Base-by-base conservation (phyloP, 2,797 vertebrate species). In the Sebastiscus tertius region DNA sequence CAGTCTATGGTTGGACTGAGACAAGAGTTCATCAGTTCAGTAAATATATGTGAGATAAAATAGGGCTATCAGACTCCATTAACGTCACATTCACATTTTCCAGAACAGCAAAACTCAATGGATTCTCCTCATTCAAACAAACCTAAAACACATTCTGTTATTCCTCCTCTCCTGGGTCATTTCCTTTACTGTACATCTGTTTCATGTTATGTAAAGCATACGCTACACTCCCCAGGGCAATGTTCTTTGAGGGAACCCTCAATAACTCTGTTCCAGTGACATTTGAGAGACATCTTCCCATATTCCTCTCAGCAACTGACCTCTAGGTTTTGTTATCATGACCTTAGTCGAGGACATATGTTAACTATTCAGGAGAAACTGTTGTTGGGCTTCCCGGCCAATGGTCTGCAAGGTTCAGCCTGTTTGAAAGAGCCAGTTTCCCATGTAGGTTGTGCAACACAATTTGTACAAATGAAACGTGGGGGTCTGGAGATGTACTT, bases 231-330 rank as follows among this genome's bases (percentile, higher is more conserved):
- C 83, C 12, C 3, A 22, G 77, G 86, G 83, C 16, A 82, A 54
- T 58, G 54, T 31, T 62, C 61, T 82, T 75, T 61, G 31, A 86
- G 31, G 31, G 74, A 80, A 72, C 22, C 24, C 61, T 86, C 8
- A 60, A 46, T 81, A 77, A 56, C 10, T 68, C 31, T 67, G 24
- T 78, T 77, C 5, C 6, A 65, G 79, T 65, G 78, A 88, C 79
- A 72, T 92, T 80, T 80, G 56, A 80, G 71, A 66, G 68, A 88
- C 85, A 75, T 91, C 68, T 87, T 90, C 79, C 75, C 56, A 87
- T 85, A 62, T 78, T 80, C 39, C 33, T 49, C 60, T 76, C 33
- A 69, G n/a, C 72, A 66, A 64, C 52, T 18, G 33, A 66, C 14
- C n/a, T 49, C 81, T 64, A 79, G 39, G 29, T 80, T 83, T 73